Evolutionary conservation across 92 coral and sea anemone genomes (phyloP).

Genomic region (Anthopleura xanthogrammica): DNA sequence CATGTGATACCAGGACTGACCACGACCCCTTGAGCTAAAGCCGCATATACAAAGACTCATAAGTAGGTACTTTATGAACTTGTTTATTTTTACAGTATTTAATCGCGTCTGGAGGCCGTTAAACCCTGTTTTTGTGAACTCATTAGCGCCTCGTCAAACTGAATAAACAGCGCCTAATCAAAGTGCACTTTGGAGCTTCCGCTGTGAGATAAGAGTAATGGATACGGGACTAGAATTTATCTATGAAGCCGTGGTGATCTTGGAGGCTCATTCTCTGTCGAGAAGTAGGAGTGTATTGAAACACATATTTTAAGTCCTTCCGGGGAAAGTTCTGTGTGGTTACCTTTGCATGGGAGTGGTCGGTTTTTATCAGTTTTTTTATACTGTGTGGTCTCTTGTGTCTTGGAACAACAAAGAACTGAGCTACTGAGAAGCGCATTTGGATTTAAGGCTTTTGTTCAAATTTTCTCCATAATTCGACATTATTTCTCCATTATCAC

Average conservation of each 20-base stretch:
- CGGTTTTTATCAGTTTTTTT: background rate
- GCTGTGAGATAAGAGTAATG: background rate
- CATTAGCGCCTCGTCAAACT: slow-evolving; percentile 27
- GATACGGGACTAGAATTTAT: background rate
- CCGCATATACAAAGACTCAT: background rate
- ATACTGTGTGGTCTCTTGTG: background rate
- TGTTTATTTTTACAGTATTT: slow-evolving; percentile 12
- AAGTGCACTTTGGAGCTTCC: background rate
- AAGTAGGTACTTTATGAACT: slow-evolving; percentile 1
- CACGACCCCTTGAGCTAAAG: background rate
- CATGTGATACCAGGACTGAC: background rate
- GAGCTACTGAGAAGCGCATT: background rate
- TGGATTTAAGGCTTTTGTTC: background rate
- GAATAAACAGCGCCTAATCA: slow-evolving; percentile 14
- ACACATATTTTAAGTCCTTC: background rate
- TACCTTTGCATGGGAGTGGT: background rate
- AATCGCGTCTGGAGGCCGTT: slow-evolving; percentile 20
- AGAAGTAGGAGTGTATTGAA: background rate
- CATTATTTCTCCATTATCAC: too few species aligned
- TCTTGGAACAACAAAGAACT: background rate
- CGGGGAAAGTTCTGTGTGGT: background rate
- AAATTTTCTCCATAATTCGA: too few species aligned
- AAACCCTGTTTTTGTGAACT: slow-evolving; percentile 22
- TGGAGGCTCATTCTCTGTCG: background rate
- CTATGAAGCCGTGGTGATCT: background rate